Percentiles rank a stretch among this genome's conserved stretches.
These are phyloP conservation scores for Diplosoma virens DNA, from an alignment of 23 tunicate species.

Conservation along the genomic window DNA sequence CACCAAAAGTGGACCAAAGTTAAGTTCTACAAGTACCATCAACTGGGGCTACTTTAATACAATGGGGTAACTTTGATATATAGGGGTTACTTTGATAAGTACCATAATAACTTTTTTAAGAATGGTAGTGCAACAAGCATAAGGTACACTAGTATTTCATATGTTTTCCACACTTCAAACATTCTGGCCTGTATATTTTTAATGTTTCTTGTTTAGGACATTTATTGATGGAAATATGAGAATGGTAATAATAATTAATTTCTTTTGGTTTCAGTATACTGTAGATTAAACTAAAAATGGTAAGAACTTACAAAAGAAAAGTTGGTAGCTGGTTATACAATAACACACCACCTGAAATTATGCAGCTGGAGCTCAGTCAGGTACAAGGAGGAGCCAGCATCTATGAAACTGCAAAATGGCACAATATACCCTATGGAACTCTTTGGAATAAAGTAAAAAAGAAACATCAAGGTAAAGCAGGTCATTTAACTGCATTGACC, in stretches of 20 bases:
- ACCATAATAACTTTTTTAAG: not conserved
- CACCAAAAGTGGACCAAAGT: no score
- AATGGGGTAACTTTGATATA: conserved; percentile 21
- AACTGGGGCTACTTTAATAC: conserved; percentile 12
- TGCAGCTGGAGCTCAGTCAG: not conserved
- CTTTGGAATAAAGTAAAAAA: conserved; percentile 10
- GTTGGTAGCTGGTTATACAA: conserved; percentile 17
- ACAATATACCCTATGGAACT: conserved; percentile 37
- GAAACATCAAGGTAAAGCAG: conserved; percentile 21
- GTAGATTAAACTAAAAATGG: not conserved
- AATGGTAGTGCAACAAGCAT: no score
- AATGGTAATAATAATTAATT: no score
- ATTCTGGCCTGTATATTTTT: no score
- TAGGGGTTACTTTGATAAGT: conserved; percentile 23
- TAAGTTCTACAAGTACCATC: no score
- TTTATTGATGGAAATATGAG: no score
- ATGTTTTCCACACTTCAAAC: no score
- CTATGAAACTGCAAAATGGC: not conserved
- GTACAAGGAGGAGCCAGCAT: conserved; percentile 14
- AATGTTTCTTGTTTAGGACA: no score
- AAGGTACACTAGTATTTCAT: no score
- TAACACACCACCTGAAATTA: not conserved
- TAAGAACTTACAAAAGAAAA: conserved; percentile 3
- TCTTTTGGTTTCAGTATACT: no score
- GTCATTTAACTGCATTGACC: conserved; percentile 1